A percentile compares a stretch with the other conserved stretches of the same genome.
Conservation (phyloP, 2,797 vertebrate species). For the Amazona finschi region DNA sequence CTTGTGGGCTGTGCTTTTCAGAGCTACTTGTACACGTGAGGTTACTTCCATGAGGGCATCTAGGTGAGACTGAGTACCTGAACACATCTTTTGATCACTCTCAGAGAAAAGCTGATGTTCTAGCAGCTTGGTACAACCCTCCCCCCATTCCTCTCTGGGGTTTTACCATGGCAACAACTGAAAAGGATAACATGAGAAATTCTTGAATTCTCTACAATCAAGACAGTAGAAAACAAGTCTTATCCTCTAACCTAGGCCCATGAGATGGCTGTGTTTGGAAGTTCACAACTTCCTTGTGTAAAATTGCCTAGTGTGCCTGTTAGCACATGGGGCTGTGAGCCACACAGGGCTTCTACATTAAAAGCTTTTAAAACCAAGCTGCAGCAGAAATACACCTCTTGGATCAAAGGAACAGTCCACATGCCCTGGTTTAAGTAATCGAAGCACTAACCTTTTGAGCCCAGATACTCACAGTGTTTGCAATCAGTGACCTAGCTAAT, state of each 20-base stretch:
- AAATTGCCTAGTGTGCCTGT: not conserved
- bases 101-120: not conserved
- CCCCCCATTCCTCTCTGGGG: not conserved
- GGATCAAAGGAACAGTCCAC: not conserved
- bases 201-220: not conserved
- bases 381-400: not conserved
- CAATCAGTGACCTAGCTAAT: accelerated
- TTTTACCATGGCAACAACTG: conserved; percentile 29
- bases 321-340: not conserved
- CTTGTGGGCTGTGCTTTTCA: not conserved
- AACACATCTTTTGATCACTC: not conserved
- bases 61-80: not conserved
- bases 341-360: not conserved
- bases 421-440: not conserved
- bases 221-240: not conserved
- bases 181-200: not conserved
- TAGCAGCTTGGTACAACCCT: not conserved
- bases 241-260: not conserved
- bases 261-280: not conserved
- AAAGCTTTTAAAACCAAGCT: not conserved
- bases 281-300: not conserved
- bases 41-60: not conserved
- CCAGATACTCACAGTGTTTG: not conserved
- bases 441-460: not conserved
- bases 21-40: not conserved